Percentiles rank a stretch among this genome's conserved stretches.
These are phyloP conservation scores for Pseudonaja textilis DNA, from an alignment of 2,113 vertebrate species.

Conservation along the genomic window DNA sequence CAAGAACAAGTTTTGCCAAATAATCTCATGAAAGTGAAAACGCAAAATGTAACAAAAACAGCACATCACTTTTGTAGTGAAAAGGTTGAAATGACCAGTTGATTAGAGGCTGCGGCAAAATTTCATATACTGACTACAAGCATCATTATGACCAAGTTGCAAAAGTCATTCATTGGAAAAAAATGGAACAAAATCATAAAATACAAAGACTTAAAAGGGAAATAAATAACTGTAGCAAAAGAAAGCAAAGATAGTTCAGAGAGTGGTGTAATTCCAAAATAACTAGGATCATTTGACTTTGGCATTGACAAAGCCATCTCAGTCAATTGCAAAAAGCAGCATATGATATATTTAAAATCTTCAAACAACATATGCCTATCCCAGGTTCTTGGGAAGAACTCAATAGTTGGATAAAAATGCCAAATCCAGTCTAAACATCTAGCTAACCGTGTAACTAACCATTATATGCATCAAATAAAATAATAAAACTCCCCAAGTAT, in stretches of 20 bases:
- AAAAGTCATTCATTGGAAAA: not conserved
- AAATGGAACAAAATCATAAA: not conserved
- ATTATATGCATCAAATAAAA: not conserved
- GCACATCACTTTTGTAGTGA: not conserved
- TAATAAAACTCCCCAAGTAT: constrained; percentile 38
- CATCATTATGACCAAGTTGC: not conserved
- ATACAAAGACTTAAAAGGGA: not conserved
- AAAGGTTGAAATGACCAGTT: not conserved
- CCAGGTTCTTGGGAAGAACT: not conserved
- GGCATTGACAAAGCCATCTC: not conserved
- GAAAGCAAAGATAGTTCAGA: not conserved
- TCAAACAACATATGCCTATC: not conserved
- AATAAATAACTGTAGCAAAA: not conserved
- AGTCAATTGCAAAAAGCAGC: not conserved
- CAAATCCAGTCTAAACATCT: not conserved
- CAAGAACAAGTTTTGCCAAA: not conserved
- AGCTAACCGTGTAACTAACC: not conserved
- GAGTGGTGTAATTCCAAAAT: not conserved
- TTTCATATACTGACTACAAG: not conserved
- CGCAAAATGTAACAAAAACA: not conserved
- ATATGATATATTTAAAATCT: not conserved
- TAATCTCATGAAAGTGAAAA: not conserved
- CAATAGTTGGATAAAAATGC: not conserved
- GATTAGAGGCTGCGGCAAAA: not conserved
- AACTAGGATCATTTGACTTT: not conserved